Conservation (phyloP, 2,113 vertebrate species). For the Pampusana beccarii region DNA sequence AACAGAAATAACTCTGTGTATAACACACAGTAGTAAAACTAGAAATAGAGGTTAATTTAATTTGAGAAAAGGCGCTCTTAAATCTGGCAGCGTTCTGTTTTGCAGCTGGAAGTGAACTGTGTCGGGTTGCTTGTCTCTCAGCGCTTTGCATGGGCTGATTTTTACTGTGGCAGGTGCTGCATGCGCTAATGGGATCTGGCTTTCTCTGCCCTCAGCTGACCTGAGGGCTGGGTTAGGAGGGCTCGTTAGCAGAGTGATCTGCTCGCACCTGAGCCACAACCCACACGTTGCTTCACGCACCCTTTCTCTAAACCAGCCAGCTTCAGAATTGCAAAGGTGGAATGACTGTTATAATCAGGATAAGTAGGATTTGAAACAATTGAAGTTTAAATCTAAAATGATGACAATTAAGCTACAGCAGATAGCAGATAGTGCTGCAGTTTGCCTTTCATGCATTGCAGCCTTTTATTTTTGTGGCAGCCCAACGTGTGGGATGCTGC, state of each 20-base stretch:
- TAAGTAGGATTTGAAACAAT: constrained; percentile 36
- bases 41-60: not conserved
- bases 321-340: not conserved
- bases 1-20: not conserved
- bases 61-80: not conserved
- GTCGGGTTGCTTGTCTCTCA: not conserved
- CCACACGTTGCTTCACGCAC: constrained; percentile 42
- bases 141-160: not conserved
- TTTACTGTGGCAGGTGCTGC: not conserved
- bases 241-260: not conserved
- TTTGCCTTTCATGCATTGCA: not conserved
- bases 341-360: constrained; percentile 1
- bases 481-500: not conserved
- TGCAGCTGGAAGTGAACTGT: constrained; percentile 34
- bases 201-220: not conserved
- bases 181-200: not conserved
- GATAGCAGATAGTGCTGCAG: not conserved
- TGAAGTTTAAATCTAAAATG: constrained; percentile 71
- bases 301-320: not conserved
- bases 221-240: not conserved
- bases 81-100: not conserved
- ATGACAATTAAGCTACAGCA: not conserved
- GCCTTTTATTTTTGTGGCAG: not conserved
- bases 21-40: not conserved
- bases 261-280: not conserved